These are phyloP conservation scores for Lepus europaeus DNA, from an alignment of 2,113 vertebrate genomes.

Conservation along the genomic window DNA sequence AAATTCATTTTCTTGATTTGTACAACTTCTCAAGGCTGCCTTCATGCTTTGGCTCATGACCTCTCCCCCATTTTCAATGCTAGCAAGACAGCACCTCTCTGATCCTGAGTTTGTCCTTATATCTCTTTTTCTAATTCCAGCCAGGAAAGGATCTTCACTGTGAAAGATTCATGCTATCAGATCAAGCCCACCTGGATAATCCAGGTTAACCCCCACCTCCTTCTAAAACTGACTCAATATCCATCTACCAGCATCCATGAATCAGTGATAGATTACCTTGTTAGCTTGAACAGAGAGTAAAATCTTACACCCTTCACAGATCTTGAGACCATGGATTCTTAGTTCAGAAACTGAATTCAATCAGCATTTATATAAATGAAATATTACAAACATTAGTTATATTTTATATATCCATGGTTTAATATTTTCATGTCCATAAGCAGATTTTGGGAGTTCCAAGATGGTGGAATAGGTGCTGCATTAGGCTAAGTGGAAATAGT, in stretches of 20 bases:
- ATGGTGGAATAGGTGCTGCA: too few relatives aligned
- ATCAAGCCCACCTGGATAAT: neutral
- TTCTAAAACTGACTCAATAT: neutral
- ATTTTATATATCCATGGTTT: neutral
- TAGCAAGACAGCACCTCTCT: neutral
- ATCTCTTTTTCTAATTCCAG: neutral
- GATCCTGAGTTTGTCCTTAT: neutral
- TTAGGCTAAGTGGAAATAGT: too few relatives aligned
- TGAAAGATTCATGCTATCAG: neutral
- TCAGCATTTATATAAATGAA: neutral
- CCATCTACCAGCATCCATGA: neutral
- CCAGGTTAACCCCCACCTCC: neutral
- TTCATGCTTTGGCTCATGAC: neutral
- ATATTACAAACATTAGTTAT: neutral
- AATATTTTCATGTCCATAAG: constrained; percentile 16
- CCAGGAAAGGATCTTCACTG: neutral
- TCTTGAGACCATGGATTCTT: neutral
- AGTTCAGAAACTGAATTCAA: constrained; percentile 21
- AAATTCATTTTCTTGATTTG: neutral
- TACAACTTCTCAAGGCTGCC: neutral
- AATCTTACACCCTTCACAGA: neutral
- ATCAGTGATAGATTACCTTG: neutral
- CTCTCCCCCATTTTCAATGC: neutral
- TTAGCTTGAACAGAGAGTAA: neutral
- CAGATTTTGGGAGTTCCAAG: too few relatives aligned